Base-by-base conservation (phyloP, 2,888 invertebrate genomes). In the Anagyrus pseudococci region DNA sequence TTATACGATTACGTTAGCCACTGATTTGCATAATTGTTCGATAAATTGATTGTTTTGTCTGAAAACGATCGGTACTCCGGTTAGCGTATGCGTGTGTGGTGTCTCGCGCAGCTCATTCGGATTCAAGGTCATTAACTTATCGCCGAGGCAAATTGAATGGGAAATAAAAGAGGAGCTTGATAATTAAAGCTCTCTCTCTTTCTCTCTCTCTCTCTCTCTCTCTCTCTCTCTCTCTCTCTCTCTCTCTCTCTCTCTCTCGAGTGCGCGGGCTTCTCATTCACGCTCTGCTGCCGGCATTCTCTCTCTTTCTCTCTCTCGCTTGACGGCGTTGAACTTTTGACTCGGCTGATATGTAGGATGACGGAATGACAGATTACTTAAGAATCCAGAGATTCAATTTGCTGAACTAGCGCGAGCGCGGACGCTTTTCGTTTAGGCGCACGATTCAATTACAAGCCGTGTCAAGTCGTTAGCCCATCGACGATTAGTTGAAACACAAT, bases 121-220 rank as follows among this genome's bases (percentile, higher is more conserved):
- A 20, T 47, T 60, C 64, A 64, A 64, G 64, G 64, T 56, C 64
- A 64, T 60, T 60, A 64, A 53, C 56, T 59, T 62, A 62, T 62
- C 58, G 33, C 7, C 13, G 15, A 53, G 23, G 22, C 40, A 53
- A 56, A 64, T 64, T 59, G 53, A 59, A 64, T 55, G 47, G 54
- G 25, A 50, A 47, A 33, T 48, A 43, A 55, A 49, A 23, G 13
- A 44, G 20, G 29, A 10, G 4, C 29, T 10, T 4, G 29, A 29
- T 29, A 10, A 29, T 29, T 29, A 29, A 29, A 29, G 6, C 10
- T 7, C 29, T 29, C 29, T 4, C 29, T 4, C 29, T 29, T 4
- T n/a, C n/a, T n/a, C n/a, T n/a, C n/a, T n/a, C n/a, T n/a, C n/a
- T n/a, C n/a, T n/a, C n/a, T n/a, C n/a, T n/a, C n/a, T n/a, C n/a